phyloP scores from a whole-genome alignment of 1,140 invertebrate species.

The Venturia canescens region DNA sequence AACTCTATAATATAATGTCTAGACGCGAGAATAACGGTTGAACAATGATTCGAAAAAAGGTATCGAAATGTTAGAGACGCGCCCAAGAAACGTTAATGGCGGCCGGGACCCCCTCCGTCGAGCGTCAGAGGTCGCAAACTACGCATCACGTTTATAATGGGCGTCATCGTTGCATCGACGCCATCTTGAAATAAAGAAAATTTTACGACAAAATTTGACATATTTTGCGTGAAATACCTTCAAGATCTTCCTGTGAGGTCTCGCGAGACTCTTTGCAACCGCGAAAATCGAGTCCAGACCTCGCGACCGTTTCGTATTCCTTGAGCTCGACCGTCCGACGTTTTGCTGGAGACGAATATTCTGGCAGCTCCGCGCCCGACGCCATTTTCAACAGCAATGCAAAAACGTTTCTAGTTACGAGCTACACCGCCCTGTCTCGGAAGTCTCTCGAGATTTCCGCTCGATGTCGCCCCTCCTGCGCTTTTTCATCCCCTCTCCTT shows the following conservation, averaged over 20 bases:
- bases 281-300: conserved; percentile 65
- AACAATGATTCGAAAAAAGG: conserved; percentile 16
- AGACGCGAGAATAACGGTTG: background rate
- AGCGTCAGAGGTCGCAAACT: conserved; percentile 40
- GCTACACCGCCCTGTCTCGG: background rate
- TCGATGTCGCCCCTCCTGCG: conserved; percentile 58
- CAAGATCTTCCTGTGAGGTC: conserved; percentile 67
- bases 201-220: conserved; percentile 60
- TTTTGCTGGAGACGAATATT: conserved; percentile 76
- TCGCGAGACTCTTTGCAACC: conserved; percentile 59
- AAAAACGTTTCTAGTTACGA: conserved; percentile 48
- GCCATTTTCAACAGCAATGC: conserved; percentile 77
- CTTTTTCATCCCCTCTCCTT: conserved; percentile 8
- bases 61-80: conserved; percentile 11
- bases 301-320: conserved; percentile 60
- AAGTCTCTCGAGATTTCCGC: conserved; percentile 37
- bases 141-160: conserved; percentile 48
- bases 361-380: conserved; percentile 74
- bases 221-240: conserved; percentile 72
- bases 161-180: conserved; percentile 58
- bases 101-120: conserved; percentile 52
- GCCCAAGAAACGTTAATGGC: conserved; percentile 65
- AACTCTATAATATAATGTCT: background rate
- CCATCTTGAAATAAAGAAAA: conserved; percentile 69
- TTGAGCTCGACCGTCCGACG: conserved; percentile 74